phyloP scores from a whole-genome alignment of 2,113 vertebrate species.

The Oophaga pumilio region DNA sequence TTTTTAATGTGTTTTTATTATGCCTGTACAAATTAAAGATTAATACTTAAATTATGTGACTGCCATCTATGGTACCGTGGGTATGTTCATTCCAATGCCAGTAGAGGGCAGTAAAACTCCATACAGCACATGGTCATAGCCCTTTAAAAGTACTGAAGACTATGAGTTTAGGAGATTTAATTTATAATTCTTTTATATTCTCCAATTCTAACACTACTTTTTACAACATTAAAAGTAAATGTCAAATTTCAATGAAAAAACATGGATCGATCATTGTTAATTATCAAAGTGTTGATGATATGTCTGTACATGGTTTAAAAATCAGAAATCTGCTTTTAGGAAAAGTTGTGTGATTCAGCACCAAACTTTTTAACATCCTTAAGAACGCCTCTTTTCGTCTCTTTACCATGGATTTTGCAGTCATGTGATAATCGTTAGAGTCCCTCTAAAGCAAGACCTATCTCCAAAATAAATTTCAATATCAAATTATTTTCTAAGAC shows the following conservation, averaged over 20 bases:
- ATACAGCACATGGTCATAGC: neutral
- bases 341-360: too few species aligned
- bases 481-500: too few species aligned
- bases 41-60: neutral
- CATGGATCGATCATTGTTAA: neutral
- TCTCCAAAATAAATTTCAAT: too few species aligned
- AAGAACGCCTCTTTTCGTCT: too few species aligned
- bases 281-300: neutral
- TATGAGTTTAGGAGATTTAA: neutral
- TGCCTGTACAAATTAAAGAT: neutral
- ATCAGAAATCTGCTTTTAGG: too few species aligned
- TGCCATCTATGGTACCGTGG: neutral
- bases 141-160: neutral
- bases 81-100: neutral
- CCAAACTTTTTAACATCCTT: too few species aligned
- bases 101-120: constrained; percentile 40
- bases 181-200: neutral
- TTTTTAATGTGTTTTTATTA: neutral
- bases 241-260: neutral
- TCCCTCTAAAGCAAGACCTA: too few species aligned
- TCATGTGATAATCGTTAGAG: too few species aligned
- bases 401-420: too few species aligned
- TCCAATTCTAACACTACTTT: neutral
- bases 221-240: neutral
- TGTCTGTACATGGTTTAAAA: too few species aligned